Evolutionary conservation across 1,140 invertebrate species (phyloP), one percentile per base, ranked within the genome.

Genomic region (Drosophila repleta): DNA sequence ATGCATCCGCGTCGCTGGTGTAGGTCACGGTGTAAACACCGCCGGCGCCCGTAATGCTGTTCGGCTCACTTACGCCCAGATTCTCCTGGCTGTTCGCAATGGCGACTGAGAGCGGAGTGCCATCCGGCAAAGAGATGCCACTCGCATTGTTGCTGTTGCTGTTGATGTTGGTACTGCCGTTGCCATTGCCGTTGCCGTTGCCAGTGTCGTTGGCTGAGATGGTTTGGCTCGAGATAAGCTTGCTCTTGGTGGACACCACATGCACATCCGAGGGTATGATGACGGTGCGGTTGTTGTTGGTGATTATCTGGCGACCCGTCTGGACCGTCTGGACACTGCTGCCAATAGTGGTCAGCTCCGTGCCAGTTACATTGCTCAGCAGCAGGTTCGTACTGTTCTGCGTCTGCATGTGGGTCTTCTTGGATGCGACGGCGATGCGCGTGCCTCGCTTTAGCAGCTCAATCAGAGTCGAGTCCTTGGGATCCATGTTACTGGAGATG

Each of bases 371-470:
- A 51, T 51, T 85, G 58, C 64, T 71, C 39, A 83, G 46, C 7
- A 81, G 52, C 21, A 79, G 20, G 24, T 79, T 72, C 6, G 73
- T 56, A 18, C 70, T 49, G 3, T 48, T 57, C 18, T 79, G 81
- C 5, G 56, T 37, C 29, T 83, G 79, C 3, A 73, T 24, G 24
- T 90, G 77, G 3, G 73, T 32, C 49, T 81, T 87, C 69, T 90
- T 91, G 4, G 80, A 92, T 32, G 90, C 95, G n/a, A 95, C 94
- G 18, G 94, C 93, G 82, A 96, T 95, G 92, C 96, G 96, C 11
- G 95, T 95, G 10, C 94, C 94, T 57, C 95, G 93, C 80, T 95
- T 95, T 20, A 95, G 89, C 32, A 95, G 80, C 81, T 94, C 94
- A 49, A 94, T 94, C 8, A 94, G 83, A 1, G 94, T 93, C 1